Conservation (phyloP, 2,113 vertebrate species). For the Tragelaphus imberbis region DNA sequence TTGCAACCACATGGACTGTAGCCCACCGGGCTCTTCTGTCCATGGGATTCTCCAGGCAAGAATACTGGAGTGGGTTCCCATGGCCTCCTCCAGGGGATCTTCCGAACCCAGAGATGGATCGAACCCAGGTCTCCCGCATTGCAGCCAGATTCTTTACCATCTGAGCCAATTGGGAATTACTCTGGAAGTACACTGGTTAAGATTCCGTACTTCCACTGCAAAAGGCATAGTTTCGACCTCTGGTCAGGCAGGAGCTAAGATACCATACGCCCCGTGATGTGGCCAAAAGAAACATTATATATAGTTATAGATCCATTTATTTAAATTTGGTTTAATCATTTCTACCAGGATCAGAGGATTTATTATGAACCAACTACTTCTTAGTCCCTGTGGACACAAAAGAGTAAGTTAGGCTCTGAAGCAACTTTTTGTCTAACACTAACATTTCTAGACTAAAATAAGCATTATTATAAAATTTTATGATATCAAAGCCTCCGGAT, state of each 20-base stretch:
- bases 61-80: neutral
- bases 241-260: neutral
- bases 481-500: neutral
- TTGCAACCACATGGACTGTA: fast-evolving
- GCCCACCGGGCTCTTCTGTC: neutral
- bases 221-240: neutral
- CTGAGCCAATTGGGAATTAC: neutral
- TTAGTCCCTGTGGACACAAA: neutral
- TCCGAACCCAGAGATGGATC: neutral
- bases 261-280: fast-evolving
- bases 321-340: neutral
- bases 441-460: neutral
- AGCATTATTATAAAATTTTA: neutral
- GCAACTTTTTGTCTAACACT: neutral
- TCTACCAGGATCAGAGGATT: neutral
- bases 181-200: neutral
- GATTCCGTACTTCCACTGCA: fast-evolving
- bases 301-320: neutral
- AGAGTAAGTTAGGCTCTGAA: neutral
- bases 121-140: neutral
- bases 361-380: neutral
- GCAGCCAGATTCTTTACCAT: neutral
- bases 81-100: neutral
- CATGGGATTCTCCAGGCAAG: neutral
- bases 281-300: neutral